Evolutionary conservation across 2,113 vertebrate genomes (phyloP).

Genomic region (Bambusicola thoracicus): DNA sequence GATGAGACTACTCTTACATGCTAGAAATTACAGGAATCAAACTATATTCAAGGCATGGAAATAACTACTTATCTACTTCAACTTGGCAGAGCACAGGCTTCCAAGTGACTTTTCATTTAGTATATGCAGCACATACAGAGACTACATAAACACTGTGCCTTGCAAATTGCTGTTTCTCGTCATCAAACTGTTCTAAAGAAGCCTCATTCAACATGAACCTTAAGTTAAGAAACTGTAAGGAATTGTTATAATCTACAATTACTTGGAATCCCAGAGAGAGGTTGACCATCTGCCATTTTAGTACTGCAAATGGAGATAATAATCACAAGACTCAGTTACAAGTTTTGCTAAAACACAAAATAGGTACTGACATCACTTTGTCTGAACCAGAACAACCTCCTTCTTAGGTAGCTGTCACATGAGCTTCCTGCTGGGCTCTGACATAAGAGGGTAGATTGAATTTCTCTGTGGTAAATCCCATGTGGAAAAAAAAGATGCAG

Average conservation of each 20-base stretch:
- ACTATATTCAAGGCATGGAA: background rate
- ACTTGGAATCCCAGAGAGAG: constrained; percentile 6
- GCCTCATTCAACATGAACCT: constrained; percentile 12
- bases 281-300: constrained; percentile 11
- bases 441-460: background rate
- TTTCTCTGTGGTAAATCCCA: background rate
- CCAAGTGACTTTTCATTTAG: background rate
- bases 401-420: background rate
- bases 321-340: background rate
- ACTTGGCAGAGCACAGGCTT: background rate
- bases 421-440: background rate
- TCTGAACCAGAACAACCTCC: background rate
- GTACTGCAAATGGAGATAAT: background rate
- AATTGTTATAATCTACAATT: background rate
- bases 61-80: background rate
- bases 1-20: background rate
- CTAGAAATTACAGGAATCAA: background rate
- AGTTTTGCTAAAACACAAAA: constrained; percentile 4
- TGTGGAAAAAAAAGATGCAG: background rate
- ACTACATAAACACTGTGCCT: background rate
- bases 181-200: background rate
- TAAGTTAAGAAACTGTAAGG: constrained; percentile 13
- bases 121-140: background rate
- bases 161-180: background rate
- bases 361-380: background rate